Base-by-base conservation (phyloP, 2,888 invertebrate genomes). In the Morpho deidamia region DNA sequence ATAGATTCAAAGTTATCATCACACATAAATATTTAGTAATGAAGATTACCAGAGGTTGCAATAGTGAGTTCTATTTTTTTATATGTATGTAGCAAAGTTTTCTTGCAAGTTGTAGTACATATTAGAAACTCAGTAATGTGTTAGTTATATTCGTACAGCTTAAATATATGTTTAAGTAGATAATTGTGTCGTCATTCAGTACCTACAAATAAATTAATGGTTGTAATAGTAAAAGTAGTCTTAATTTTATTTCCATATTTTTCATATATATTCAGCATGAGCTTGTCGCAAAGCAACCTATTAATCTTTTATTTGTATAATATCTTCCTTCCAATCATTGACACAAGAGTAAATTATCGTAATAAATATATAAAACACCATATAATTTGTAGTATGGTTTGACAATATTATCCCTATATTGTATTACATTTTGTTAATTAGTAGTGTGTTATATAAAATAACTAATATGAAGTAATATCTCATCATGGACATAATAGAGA, bases 1-100 rank as follows among this genome's bases (percentile, higher is more conserved):
- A 81, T 75, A 74, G 73, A 79, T 77, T 64, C 65, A 67, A 67
- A 65, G 67, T 72, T 74, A 79, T 76, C 73, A 72, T 77, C 71
- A 70, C 75, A 74, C 70, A 78, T 71, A 76, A 72, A 75, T 72
- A 61, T 64, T 77, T 77, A 78, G 74, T 71, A 66, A 78, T 74
- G 72, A 80, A 74, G 70, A 81, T 80, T 76, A 82, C 78, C 74
- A 76, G 79, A 83, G 78, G 81, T 83, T 82, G 81, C 86, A 87
- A 85, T 84, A 85, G 81, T 72, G 75, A 80, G 81, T 81, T 82
- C 78, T 88, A 85, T 87, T 86, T 87, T 86, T 86, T 84, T 84
- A 83, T 53, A 51, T 56, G 56, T 83, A 74, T 76, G 78, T 76
- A 79, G 71, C 71, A 69, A 70, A 68, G 56, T 58, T 62, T 61